Evolutionary conservation across 2,113 vertebrate genomes (phyloP).

Genomic region (Seriola rivoliana): DNA sequence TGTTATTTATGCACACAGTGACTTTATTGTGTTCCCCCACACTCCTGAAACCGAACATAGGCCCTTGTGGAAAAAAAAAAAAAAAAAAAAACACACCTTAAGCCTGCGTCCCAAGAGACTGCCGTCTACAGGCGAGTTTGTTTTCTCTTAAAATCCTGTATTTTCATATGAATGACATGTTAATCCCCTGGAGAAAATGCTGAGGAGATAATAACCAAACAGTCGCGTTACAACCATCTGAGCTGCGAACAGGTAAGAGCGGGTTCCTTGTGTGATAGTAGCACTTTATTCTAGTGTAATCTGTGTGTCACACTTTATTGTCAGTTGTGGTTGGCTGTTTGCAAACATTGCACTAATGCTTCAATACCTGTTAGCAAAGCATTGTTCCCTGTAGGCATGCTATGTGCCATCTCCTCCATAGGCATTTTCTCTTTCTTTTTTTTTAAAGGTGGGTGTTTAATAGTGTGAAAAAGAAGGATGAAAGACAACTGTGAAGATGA

Average conservation of each 20-base stretch:
- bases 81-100: not conserved
- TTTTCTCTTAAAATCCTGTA: not conserved
- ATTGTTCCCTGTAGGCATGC: conserved; percentile 36
- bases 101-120: conserved; percentile 11
- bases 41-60: not conserved
- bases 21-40: too few relatives aligned
- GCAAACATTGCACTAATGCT: conserved; percentile 33
- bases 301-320: conserved; percentile 27
- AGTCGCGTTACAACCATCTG: not conserved
- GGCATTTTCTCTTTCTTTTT: conserved; percentile 20
- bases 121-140: not conserved
- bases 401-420: conserved; percentile 19
- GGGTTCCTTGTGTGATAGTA: conserved; percentile 21
- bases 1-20: not conserved
- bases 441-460: conserved; percentile 48
- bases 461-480: conserved; percentile 36
- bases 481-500: conserved; percentile 40
- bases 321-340: conserved; percentile 30
- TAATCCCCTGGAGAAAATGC: conserved; percentile 17
- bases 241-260: conserved; percentile 21
- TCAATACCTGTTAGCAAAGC: conserved; percentile 9
- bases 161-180: not conserved
- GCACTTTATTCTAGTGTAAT: conserved; percentile 43
- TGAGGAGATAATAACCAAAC: conserved; percentile 6
- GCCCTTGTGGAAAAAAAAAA: not conserved